Conservation (phyloP, 2,888 invertebrate species). For the Ennomos fuscantarius region DNA sequence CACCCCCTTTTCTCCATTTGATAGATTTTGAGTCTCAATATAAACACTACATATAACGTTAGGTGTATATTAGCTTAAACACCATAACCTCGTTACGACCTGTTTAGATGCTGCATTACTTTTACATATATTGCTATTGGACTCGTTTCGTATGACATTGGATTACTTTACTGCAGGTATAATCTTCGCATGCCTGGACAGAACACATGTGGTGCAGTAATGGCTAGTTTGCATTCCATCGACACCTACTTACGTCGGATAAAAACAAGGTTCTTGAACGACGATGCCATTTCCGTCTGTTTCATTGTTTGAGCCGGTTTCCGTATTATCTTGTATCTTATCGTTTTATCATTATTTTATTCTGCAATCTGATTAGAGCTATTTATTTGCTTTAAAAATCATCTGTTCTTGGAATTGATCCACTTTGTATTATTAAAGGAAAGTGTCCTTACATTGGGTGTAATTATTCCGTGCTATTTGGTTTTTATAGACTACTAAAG, state of each 20-base stretch:
- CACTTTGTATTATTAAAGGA: too few relatives aligned
- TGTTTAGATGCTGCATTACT: too few relatives aligned
- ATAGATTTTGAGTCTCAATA: too few relatives aligned
- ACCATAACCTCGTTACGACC: too few relatives aligned
- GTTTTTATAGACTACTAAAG: too few relatives aligned
- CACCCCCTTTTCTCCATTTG: too few relatives aligned
- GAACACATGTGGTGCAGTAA: slow-evolving; percentile 16
- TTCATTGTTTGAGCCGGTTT: slow-evolving; percentile 12
- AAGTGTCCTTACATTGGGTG: too few relatives aligned
- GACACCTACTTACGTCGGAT: slow-evolving; percentile 13
- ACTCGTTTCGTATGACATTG: slow-evolving; percentile 5
- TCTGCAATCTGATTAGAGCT: slow-evolving; percentile 18
- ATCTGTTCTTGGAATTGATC: background rate
- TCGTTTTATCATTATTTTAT: slow-evolving; percentile 26
- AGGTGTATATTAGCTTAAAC: too few relatives aligned
- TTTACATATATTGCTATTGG: too few relatives aligned
- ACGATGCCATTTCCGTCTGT: slow-evolving; percentile 27
- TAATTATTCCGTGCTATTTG: too few relatives aligned
- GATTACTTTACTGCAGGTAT: background rate
- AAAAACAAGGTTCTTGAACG: slow-evolving; percentile 25
- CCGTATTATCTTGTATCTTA: slow-evolving; percentile 24
- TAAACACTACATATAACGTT: too few relatives aligned
- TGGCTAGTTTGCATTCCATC: slow-evolving; percentile 24
- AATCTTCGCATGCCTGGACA: background rate
- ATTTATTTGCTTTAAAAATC: background rate